These are phyloP conservation scores for Spodoptera littoralis DNA, from an alignment of 2,888 invertebrate species.

Conservation along the genomic window DNA sequence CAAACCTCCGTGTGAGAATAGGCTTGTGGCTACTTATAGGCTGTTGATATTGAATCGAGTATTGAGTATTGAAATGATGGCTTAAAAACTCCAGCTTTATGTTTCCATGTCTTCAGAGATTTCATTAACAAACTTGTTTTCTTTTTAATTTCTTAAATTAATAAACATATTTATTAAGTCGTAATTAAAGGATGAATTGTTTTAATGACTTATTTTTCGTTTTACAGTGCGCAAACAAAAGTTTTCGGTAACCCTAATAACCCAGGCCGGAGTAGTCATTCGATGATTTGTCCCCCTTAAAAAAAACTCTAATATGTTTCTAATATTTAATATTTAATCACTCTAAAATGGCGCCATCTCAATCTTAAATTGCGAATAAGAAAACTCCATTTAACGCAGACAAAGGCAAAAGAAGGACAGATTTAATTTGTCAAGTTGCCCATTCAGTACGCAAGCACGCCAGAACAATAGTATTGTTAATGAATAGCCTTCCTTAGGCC, in stretches of 20 bases:
- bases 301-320: slow-evolving; percentile 18
- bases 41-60: too few species aligned
- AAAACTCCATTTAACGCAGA: slow-evolving; percentile 58
- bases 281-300: too few species aligned
- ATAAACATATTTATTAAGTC: too few species aligned
- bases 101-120: too few species aligned
- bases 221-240: neutral
- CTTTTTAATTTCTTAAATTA: too few species aligned
- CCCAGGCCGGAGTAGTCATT: too few species aligned
- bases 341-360: slow-evolving; percentile 17
- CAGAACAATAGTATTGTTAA: slow-evolving; percentile 58
- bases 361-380: slow-evolving; percentile 53
- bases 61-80: too few species aligned
- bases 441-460: slow-evolving; percentile 43
- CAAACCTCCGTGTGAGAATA: too few species aligned
- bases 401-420: slow-evolving; percentile 55
- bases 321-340: slow-evolving; percentile 43
- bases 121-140: too few species aligned
- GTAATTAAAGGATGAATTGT: too few species aligned
- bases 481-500: slow-evolving; percentile 51
- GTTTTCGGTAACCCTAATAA: slow-evolving; percentile 3
- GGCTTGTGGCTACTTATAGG: too few species aligned
- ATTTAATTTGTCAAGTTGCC: slow-evolving; percentile 63
- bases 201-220: neutral
- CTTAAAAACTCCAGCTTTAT: too few species aligned